Evolutionary conservation across 2,113 vertebrate species (phyloP).

Genomic region (Dunckerocampus dactyliophorus): DNA sequence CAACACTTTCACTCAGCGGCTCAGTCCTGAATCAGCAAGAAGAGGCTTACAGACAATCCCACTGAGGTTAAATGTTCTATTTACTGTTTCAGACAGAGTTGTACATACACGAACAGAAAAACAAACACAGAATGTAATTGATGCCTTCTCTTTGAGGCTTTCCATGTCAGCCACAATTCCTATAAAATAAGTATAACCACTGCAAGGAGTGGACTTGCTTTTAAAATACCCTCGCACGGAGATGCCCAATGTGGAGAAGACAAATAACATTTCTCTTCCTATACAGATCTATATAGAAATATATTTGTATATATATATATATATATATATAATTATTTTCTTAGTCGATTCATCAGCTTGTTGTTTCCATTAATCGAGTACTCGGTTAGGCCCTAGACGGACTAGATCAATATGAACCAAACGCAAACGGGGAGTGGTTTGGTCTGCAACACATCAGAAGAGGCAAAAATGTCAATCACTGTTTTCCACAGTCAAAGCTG

Average conservation of each 20-base stretch:
- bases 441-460: no score
- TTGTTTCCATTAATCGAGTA: no score
- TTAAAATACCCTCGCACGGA: conserved; percentile 23
- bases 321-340: no score
- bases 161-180: conserved; percentile 43
- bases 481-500: no score
- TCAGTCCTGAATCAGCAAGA: conserved; percentile 59
- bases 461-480: no score
- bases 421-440: no score
- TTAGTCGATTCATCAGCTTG: no score
- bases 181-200: conserved; percentile 44
- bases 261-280: no score
- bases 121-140: conserved; percentile 14
- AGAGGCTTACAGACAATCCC: conserved; percentile 40
- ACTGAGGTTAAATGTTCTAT: conserved; percentile 51
- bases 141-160: conserved; percentile 25
- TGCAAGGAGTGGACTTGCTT: conserved; percentile 19
- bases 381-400: no score
- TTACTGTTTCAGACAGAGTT: conserved; percentile 37
- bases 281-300: no score
- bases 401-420: no score
- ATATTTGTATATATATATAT: no score
- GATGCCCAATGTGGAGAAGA: background rate
- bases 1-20: conserved; percentile 36
- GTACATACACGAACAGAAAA: conserved; percentile 19